Percentiles rank a stretch among this genome's conserved stretches.
Conservation (phyloP, 2,888 invertebrate species). For the Trachelus iudaicus region DNA sequence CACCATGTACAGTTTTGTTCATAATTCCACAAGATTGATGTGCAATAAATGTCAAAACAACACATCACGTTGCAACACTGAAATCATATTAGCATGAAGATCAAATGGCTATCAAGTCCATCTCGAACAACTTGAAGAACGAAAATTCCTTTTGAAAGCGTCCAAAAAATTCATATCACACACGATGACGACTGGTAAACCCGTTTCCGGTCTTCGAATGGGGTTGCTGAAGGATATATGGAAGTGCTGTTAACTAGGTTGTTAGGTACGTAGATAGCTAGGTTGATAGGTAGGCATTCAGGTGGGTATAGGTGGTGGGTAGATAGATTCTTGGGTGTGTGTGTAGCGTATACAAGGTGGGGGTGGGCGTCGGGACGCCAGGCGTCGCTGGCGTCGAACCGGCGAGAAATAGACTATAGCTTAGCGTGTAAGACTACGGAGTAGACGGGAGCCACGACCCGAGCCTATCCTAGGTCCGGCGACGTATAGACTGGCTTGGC, state of each 20-base stretch:
- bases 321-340: not conserved
- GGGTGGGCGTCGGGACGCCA: conserved; percentile 37
- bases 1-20: not conserved
- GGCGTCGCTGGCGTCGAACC: conserved; percentile 44
- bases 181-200: not conserved
- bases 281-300: not conserved
- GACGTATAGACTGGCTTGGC: not conserved
- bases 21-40: not conserved
- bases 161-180: not conserved
- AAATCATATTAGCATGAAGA: not conserved
- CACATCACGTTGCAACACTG: not conserved
- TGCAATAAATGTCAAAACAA: not conserved
- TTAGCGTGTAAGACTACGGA: not conserved
- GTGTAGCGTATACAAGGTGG: not conserved
- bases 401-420: conserved; percentile 24
- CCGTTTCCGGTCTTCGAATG: not conserved
- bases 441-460: not conserved
- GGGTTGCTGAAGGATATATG: not conserved
- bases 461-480: not conserved
- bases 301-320: not conserved
- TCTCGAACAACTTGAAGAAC: not conserved
- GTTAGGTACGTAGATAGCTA: not conserved
- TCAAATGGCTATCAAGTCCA: not conserved
- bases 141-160: not conserved
- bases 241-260: not conserved